phyloP scores from a whole-genome alignment of 2,113 vertebrate species.

The Balaeniceps rex region DNA sequence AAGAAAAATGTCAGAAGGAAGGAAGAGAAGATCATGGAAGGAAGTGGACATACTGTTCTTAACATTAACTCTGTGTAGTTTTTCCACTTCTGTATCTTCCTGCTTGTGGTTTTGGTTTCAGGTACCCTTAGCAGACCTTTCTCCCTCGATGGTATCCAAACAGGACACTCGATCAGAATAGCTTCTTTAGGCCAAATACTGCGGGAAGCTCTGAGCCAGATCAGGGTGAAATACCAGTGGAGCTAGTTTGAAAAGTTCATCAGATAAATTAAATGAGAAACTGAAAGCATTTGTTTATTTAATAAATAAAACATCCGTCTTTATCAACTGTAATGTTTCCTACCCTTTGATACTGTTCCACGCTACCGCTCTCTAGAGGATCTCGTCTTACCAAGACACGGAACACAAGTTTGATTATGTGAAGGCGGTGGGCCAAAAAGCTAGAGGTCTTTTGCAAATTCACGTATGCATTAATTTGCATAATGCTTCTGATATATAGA shows the following conservation, averaged over 20 bases:
- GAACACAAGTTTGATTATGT: neutral
- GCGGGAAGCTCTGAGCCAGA: neutral
- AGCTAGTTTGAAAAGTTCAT: slow-evolving; percentile 30
- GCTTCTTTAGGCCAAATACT: neutral
- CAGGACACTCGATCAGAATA: neutral
- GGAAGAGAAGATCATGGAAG: neutral
- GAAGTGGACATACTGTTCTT: neutral
- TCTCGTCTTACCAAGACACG: neutral
- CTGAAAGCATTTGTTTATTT: slow-evolving; percentile 32
- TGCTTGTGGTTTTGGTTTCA: slow-evolving; percentile 4
- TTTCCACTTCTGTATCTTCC: neutral
- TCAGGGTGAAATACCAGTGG: slow-evolving; percentile 20
- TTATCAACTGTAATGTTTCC: neutral
- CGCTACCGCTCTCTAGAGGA: neutral
- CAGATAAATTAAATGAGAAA: slow-evolving; percentile 46
- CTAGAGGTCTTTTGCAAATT: slow-evolving; percentile 26
- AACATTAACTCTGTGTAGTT: neutral
- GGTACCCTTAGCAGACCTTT: neutral
- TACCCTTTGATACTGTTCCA: slow-evolving; percentile 33
- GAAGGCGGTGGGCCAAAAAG: slow-evolving; percentile 5
- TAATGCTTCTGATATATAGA: neutral
- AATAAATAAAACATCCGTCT: neutral
- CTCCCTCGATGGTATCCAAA: neutral
- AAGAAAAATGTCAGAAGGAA: neutral
- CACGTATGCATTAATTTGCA: neutral